phyloP scores from a whole-genome alignment of 2,113 vertebrate genomes.

The Nibea albiflora region DNA sequence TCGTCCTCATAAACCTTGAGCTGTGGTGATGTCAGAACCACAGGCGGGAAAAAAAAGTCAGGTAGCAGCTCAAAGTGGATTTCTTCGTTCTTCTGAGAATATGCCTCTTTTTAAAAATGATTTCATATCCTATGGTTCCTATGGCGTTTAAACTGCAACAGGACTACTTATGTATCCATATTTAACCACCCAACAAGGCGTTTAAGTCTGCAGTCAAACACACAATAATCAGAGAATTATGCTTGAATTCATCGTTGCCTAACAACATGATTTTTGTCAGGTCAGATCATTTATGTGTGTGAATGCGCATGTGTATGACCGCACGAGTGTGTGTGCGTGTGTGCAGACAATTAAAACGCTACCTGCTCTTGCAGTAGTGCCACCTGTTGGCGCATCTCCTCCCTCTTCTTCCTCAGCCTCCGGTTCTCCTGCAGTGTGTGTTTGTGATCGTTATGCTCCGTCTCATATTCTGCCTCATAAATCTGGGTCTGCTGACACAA shows the following conservation, averaged over 20 bases:
- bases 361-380: slow-evolving; percentile 86
- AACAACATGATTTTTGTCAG: neutral
- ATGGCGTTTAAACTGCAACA: neutral
- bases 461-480: slow-evolving; percentile 85
- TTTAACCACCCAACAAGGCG: neutral
- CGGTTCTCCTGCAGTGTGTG: slow-evolving; percentile 84
- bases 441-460: slow-evolving; percentile 84
- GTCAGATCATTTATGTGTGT: neutral
- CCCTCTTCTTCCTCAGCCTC: slow-evolving; percentile 81
- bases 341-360: slow-evolving; percentile 1
- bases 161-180: neutral
- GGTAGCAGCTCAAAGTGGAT: neutral
- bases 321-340: neutral
- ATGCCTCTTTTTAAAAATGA: neutral
- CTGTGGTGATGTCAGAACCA: slow-evolving; percentile 57
- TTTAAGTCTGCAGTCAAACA: neutral
- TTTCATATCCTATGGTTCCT: neutral
- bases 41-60: neutral
- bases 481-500: slow-evolving; percentile 83
- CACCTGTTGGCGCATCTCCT: slow-evolving; percentile 87
- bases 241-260: neutral
- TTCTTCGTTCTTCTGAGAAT: neutral
- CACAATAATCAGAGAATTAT: neutral
- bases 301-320: neutral
- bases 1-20: slow-evolving; percentile 87